These are phyloP conservation scores for Sebastes elongatus DNA, from an alignment of 2,797 vertebrate genomes.

Conservation along the genomic window DNA sequence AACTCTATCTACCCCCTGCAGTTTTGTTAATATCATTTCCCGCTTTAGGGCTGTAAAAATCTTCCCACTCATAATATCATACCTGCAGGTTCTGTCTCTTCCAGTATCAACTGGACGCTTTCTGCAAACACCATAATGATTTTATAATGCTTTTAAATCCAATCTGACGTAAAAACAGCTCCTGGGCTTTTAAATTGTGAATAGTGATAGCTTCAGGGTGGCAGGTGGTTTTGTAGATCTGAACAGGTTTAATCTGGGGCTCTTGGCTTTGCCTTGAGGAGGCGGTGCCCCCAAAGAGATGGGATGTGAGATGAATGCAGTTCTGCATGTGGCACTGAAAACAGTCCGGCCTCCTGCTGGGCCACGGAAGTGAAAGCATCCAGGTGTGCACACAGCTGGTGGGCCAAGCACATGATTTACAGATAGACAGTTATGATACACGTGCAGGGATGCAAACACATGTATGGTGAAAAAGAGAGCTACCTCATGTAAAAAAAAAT, in stretches of 20 bases:
- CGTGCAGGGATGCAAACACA: not conserved
- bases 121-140: slow-evolving; percentile 44
- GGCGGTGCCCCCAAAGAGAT: not conserved
- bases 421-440: not conserved
- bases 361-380: not conserved
- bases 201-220: slow-evolving; percentile 22
- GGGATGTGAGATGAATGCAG: not conserved
- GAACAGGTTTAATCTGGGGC: slow-evolving; percentile 40
- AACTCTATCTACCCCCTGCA: slow-evolving; percentile 33
- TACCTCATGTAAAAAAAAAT: no score
- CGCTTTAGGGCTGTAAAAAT: slow-evolving; percentile 19
- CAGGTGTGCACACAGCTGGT: slow-evolving; percentile 14
- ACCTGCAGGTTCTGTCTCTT: slow-evolving; percentile 40
- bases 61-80: not conserved
- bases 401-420: not conserved
- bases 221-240: slow-evolving; percentile 42
- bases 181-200: slow-evolving; percentile 24
- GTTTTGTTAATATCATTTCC: slow-evolving; percentile 31
- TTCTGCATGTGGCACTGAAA: slow-evolving; percentile 15
- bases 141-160: slow-evolving; percentile 51
- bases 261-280: slow-evolving; percentile 38
- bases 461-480: not conserved
- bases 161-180: slow-evolving; percentile 5
- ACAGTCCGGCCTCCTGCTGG: slow-evolving; percentile 10
- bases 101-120: slow-evolving; percentile 20